A percentile compares a stretch with the other conserved stretches of the same genome.
Conservation (phyloP, 1,140 invertebrate genomes). For the Bathynomus jamesi region DNA sequence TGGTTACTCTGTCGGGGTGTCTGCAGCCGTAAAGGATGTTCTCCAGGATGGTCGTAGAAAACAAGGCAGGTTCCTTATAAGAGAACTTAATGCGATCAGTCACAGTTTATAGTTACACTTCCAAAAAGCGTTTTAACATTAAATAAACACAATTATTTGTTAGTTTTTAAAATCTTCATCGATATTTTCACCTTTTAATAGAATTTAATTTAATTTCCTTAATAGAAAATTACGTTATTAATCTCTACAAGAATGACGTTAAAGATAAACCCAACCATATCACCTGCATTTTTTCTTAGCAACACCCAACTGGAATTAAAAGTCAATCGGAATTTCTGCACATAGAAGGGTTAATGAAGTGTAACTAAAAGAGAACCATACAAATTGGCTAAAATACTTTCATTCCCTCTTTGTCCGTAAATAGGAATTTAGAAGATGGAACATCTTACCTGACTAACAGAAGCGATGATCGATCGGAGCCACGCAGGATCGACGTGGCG, state of each 20-base stretch:
- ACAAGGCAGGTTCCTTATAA: slow-evolving; percentile 83
- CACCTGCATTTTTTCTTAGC: neutral
- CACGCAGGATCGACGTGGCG: slow-evolving; percentile 47
- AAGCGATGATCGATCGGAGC: slow-evolving; percentile 48
- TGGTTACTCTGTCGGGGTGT: slow-evolving; percentile 44
- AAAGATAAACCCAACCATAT: neutral
- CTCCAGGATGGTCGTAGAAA: slow-evolving; percentile 79
- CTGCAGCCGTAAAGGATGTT: slow-evolving; percentile 80
- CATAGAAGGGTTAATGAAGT: neutral
- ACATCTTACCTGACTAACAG: slow-evolving; percentile 47
- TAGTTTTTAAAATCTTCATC: neutral
- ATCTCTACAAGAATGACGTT: neutral
- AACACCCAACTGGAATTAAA: neutral
- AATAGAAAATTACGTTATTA: neutral
- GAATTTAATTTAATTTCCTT: neutral
- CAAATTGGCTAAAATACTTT: neutral
- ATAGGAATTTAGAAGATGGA: too few species aligned
- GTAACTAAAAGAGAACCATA: neutral
- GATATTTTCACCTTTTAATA: neutral
- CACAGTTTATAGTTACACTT: neutral
- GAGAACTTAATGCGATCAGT: slow-evolving; percentile 43
- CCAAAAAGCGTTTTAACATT: neutral
- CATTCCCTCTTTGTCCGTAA: neutral
- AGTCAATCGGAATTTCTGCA: neutral
- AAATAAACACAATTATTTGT: neutral